Conservation (phyloP, 2,797 vertebrate genomes). For the Craterocephalus amniculus region DNA sequence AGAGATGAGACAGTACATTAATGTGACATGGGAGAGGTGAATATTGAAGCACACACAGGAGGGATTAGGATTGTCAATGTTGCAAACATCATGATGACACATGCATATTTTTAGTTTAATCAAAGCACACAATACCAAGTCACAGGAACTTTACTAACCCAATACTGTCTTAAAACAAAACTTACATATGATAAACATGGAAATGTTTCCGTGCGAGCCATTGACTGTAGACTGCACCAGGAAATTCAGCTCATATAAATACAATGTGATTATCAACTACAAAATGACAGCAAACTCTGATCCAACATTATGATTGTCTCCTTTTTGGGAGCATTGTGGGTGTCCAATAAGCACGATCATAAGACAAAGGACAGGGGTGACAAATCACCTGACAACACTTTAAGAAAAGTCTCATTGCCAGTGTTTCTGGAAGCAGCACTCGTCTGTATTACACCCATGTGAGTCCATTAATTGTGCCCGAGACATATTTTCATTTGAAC, state of each 20-base stretch:
- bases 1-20: conserved; percentile 34
- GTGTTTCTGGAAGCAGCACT: neutral
- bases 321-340: neutral
- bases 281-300: too few relatives aligned
- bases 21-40: neutral
- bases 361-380: neutral
- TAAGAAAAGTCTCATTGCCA: neutral
- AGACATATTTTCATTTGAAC: too few relatives aligned
- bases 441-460: neutral
- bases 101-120: neutral
- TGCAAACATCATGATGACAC: neutral
- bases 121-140: neutral
- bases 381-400: neutral
- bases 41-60: neutral
- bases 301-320: neutral
- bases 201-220: too few relatives aligned
- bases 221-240: neutral
- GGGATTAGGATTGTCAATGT: neutral
- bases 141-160: neutral
- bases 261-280: neutral
- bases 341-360: neutral
- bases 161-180: neutral
- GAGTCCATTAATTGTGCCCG: too few relatives aligned
- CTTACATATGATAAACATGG: neutral
- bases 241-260: neutral